phyloP scores from a whole-genome alignment of 1,140 invertebrate genomes.

The Microplitis demolitor region DNA sequence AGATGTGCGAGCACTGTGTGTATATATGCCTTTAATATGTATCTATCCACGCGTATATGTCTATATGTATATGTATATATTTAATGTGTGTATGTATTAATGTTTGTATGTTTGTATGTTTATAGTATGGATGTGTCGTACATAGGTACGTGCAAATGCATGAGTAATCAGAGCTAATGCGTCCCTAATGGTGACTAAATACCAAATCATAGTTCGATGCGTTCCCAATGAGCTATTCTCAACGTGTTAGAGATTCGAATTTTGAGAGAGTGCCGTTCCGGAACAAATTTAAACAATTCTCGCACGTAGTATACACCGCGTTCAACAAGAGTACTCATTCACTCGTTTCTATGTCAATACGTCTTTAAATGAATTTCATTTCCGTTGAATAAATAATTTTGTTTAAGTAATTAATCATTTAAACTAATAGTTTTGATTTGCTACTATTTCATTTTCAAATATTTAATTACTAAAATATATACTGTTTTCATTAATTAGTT shows the following conservation, averaged over 20 bases:
- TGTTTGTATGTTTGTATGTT: no score
- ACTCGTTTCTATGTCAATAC: no score
- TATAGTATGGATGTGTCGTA: conserved; percentile 9
- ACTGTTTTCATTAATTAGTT: no score
- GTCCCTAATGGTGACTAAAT: conserved; percentile 60
- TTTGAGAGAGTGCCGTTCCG: conserved; percentile 12
- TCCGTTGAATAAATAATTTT: no score
- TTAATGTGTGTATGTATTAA: no score
- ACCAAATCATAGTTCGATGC: conserved; percentile 58
- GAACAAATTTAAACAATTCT: conserved; percentile 12
- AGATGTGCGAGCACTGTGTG: conserved; percentile 33
- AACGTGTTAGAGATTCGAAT: neutral
- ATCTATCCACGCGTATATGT: conserved; percentile 5
- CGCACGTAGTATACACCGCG: no score
- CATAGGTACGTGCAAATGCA: conserved; percentile 41
- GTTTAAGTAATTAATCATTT: no score
- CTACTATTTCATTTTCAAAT: no score
- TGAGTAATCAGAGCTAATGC: conserved; percentile 58
- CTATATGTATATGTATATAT: neutral
- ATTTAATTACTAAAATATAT: no score
- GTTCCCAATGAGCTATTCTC: conserved; percentile 30
- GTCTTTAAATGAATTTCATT: no score
- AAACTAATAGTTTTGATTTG: no score
- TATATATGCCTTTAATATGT: conserved; percentile 34
- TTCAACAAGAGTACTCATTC: no score